Evolutionary conservation across 2,113 vertebrate genomes (phyloP).

Genomic region (Prinia subflava): DNA sequence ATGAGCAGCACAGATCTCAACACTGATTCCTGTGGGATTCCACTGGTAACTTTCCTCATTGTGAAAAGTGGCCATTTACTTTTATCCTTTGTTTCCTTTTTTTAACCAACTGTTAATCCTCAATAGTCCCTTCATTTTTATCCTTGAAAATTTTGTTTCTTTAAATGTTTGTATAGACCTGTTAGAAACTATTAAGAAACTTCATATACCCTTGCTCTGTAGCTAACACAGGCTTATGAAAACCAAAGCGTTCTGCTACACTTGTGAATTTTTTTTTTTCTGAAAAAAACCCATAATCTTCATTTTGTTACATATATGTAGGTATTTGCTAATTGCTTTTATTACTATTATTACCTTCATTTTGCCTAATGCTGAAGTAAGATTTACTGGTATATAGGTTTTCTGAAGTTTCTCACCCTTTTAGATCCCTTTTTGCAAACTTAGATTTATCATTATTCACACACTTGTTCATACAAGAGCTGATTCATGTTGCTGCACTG

Average conservation of each 20-base stretch:
- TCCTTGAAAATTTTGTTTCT: not conserved
- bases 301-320: not conserved
- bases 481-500: not conserved
- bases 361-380: not conserved
- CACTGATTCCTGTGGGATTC: slow-evolving; percentile 1
- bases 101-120: not conserved
- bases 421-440: not conserved
- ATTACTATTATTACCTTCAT: not conserved
- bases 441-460: not conserved
- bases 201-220: not conserved
- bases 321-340: not conserved
- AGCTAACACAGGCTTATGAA: not conserved
- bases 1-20: not conserved
- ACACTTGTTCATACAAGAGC: not conserved
- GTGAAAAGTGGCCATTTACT: not conserved
- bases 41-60: slow-evolving; percentile 8
- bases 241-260: not conserved
- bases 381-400: not conserved
- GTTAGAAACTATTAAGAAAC: not conserved
- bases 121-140: not conserved
- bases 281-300: not conserved
- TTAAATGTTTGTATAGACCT: not conserved
- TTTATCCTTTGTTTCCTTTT: slow-evolving; percentile 5
- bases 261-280: not conserved
- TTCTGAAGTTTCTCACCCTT: not conserved